phyloP scores from a whole-genome alignment of 2,797 vertebrate species.

The Chloroceryle inda region DNA sequence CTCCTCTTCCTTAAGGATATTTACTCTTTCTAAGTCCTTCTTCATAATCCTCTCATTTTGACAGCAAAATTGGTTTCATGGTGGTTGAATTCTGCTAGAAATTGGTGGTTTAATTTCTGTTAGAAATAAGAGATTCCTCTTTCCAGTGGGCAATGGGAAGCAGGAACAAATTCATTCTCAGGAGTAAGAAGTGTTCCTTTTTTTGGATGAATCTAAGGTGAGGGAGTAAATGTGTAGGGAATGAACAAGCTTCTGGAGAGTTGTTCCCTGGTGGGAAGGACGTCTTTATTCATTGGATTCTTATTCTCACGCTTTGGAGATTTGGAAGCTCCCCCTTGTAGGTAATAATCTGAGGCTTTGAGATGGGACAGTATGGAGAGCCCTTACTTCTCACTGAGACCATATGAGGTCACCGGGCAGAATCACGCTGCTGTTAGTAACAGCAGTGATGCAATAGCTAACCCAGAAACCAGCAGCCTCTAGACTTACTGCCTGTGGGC shows the following conservation, averaged over 20 bases:
- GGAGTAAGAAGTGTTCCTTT: neutral
- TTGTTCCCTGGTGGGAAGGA: neutral
- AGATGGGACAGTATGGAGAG: neutral
- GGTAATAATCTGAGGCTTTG: neutral
- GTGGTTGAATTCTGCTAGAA: neutral
- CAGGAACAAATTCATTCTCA: neutral
- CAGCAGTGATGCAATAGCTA: neutral
- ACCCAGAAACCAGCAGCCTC: neutral
- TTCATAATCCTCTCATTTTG: neutral
- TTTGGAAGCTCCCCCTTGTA: neutral
- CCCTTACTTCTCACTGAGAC: neutral
- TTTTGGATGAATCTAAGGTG: neutral
- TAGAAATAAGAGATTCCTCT: neutral
- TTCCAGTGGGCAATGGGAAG: neutral
- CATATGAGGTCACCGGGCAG: neutral
- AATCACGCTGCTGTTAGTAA: neutral
- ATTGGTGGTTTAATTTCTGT: neutral
- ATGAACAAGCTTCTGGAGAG: neutral
- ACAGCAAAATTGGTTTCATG: neutral
- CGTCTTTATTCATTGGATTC: neutral
- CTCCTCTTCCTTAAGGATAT: neutral
- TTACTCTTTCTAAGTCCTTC: slow-evolving; percentile 1
- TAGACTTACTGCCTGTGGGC: neutral
- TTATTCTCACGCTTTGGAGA: neutral
- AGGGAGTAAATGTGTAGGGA: neutral